Evolutionary conservation across 2,888 invertebrate genomes (phyloP), one percentile per base, ranked within the genome.

Genomic region (Hedya salicella): DNA sequence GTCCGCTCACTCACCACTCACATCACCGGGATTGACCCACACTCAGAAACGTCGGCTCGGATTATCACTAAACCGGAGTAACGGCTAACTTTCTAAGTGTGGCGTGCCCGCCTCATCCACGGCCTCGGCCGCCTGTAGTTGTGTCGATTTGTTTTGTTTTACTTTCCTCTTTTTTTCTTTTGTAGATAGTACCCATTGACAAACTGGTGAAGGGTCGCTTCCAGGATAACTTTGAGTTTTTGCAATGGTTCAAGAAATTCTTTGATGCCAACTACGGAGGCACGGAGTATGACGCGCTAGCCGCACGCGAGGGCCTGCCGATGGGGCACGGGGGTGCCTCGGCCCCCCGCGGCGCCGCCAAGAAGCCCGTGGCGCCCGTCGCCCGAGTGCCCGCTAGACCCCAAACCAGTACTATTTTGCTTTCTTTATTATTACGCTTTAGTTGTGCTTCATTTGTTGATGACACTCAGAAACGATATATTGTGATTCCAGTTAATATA

Each of bases 211-310:
- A 98, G 94, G 98, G 98, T 89, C 96, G 98, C 81, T 99, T 99
- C 94, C 99, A 99, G 95, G 99, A 99, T 94, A 99, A 99, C 94
- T 99, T 99, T 95, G 99, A 99, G 93, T 99, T 99, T 94, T 96
- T 99, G 81, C 99, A 99, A 94, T 99, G 99, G 99, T 99, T 99
- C 95, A 99, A 99, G 95, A 98, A 98, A 92, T 99, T 99, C 94
- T 99, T 98, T 93, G 99, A 99, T 93, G 98, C 98, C 80, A 99
- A 99, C 94, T 98, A 98, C 94, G 96, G 96, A 89, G 98, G 98
- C 85, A 94, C 95, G 82, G 97, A 98, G 73, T 99, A 99, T 91
- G 97, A 98, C 92, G 96, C 99, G 67, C 90, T 97, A 81, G 95
- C 94, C 73, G 96, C 96, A 82, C 95, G 99, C 77, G 96, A 96